phyloP scores from a whole-genome alignment of 2,113 vertebrate genomes.

The Peucedramus taeniatus region DNA sequence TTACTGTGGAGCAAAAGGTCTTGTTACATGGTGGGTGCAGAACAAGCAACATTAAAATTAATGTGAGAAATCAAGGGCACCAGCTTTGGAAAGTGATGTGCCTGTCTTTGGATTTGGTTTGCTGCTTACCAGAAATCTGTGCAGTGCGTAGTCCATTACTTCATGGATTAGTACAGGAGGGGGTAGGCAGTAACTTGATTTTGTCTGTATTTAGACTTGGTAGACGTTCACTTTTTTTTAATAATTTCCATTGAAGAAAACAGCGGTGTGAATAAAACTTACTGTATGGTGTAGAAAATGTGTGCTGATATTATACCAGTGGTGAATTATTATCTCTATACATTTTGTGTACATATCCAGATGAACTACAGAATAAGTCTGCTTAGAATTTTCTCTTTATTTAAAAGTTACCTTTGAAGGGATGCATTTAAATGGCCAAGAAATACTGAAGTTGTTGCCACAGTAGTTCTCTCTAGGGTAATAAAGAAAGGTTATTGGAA shows the following conservation, averaged over 20 bases:
- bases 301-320: neutral
- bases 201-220: neutral
- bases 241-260: neutral
- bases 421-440: neutral
- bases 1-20: neutral
- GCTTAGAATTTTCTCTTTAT: neutral
- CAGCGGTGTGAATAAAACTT: neutral
- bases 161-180: neutral
- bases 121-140: neutral
- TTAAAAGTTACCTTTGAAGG: neutral
- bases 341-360: neutral
- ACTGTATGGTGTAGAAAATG: neutral
- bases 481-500: neutral
- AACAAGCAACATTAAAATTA: neutral
- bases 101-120: neutral
- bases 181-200: neutral
- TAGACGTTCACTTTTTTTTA: neutral
- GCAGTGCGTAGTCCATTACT: neutral
- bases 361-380: neutral
- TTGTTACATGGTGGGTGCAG: neutral
- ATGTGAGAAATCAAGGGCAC: neutral
- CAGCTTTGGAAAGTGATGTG: neutral
- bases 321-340: neutral
- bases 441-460: conserved; percentile 10
- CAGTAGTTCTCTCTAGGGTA: neutral